These are phyloP conservation scores for Ormia ochracea DNA, from an alignment of 2,888 invertebrate genomes.

Conservation along the genomic window DNA sequence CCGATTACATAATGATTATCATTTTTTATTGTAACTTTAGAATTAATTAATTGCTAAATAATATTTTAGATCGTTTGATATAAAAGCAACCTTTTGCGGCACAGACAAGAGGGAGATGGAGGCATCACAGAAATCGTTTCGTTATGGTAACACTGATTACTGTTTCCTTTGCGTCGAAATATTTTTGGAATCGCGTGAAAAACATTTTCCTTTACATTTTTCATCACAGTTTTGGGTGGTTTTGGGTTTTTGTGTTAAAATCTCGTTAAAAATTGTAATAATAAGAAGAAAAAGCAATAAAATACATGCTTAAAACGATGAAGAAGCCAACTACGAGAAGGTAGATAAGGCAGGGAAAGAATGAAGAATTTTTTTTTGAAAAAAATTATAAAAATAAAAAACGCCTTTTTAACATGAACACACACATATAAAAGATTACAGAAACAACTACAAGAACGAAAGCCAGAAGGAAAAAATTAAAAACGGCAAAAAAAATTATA, in stretches of 20 bases:
- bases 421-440: conserved; percentile 34
- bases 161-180: conserved; percentile 21
- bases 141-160: conserved; percentile 29
- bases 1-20: too few species aligned
- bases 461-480: background rate
- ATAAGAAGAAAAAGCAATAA: conserved; percentile 5
- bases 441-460: conserved; percentile 8
- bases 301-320: conserved; percentile 37
- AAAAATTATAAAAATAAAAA: conserved; percentile 47
- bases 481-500: conserved; percentile 28
- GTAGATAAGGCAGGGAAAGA: conserved; percentile 21
- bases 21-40: too few species aligned
- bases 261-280: conserved; percentile 43
- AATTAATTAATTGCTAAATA: too few species aligned
- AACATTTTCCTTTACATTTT: conserved; percentile 53
- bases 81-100: too few species aligned
- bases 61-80: too few species aligned
- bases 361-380: conserved; percentile 31
- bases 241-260: conserved; percentile 55
- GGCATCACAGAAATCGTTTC: background rate
- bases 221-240: conserved; percentile 49
- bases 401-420: conserved; percentile 39
- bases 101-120: too few species aligned
- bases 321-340: conserved; percentile 5
- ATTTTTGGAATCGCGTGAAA: conserved; percentile 56